These are phyloP conservation scores for Prunella himalayana DNA, from an alignment of 2,113 vertebrate genomes.

Conservation along the genomic window DNA sequence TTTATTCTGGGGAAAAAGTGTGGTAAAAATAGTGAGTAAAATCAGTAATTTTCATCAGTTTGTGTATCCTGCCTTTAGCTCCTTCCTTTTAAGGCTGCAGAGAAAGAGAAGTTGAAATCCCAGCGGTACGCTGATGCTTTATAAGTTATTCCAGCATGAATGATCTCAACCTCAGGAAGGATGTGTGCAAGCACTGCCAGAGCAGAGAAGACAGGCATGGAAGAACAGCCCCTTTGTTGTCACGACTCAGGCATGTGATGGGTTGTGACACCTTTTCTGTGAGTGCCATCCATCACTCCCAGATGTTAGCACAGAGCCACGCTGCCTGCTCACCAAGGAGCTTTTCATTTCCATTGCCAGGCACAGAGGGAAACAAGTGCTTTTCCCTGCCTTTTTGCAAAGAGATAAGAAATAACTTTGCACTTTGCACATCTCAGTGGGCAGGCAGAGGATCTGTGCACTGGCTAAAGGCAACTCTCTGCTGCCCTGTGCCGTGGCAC, in stretches of 20 bases:
- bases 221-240: not conserved
- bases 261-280: not conserved
- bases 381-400: not conserved
- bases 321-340: not conserved
- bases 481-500: not conserved
- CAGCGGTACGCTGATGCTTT: not conserved
- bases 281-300: not conserved
- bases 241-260: not conserved
- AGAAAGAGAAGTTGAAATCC: conserved; percentile 17
- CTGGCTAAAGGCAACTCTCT: not conserved
- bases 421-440: fast-evolving
- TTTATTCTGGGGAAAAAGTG: not conserved
- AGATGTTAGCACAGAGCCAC: not conserved
- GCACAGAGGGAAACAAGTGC: not conserved
- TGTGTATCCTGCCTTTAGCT: conserved; percentile 17
- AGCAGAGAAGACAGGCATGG: not conserved
- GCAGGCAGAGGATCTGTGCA: not conserved
- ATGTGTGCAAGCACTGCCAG: not conserved
- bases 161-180: conserved; percentile 15
- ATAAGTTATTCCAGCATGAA: conserved; percentile 11
- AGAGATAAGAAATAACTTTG: not conserved
- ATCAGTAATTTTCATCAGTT: conserved; percentile 20
- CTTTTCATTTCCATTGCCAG: not conserved
- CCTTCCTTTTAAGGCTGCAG: conserved; percentile 44
- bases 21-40: conserved; percentile 28